Evolutionary conservation across 2,888 invertebrate genomes (phyloP).

Genomic region (Gandaritis pyraliata): DNA sequence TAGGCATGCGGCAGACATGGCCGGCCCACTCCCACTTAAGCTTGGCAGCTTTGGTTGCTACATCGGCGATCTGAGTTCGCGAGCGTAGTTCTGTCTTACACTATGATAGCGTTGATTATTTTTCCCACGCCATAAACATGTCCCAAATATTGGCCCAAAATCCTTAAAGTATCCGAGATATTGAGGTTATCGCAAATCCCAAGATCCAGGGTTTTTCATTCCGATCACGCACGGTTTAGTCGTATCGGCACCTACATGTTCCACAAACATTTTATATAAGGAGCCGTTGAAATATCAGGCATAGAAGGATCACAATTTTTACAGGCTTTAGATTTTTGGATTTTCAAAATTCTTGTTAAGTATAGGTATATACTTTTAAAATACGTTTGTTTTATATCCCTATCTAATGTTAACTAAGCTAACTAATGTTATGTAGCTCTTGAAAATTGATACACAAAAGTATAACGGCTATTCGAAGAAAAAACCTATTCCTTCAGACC

Average conservation of each 20-base stretch:
- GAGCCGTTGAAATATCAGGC: conserved; percentile 2
- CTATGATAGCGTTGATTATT: conserved; percentile 2
- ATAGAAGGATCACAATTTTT: neutral
- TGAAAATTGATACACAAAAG: too few relatives aligned
- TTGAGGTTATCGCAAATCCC: conserved; percentile 24
- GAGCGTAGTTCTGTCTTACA: too few relatives aligned
- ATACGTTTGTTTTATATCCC: too few relatives aligned
- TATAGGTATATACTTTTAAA: too few relatives aligned
- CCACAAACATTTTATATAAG: conserved; percentile 27
- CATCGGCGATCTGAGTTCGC: too few relatives aligned
- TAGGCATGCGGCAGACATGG: too few relatives aligned
- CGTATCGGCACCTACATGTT: conserved; percentile 23
- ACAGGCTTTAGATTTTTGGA: neutral
- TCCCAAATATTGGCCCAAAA: conserved; percentile 11
- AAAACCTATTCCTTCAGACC: too few relatives aligned
- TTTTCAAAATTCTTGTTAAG: neutral
- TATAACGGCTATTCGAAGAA: too few relatives aligned
- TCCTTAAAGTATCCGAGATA: conserved; percentile 17
- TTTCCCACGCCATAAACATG: conserved; percentile 24
- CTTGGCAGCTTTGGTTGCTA: too few relatives aligned
- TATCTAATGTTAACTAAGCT: too few relatives aligned
- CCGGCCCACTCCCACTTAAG: too few relatives aligned
- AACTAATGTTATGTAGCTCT: too few relatives aligned
- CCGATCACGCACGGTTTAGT: conserved; percentile 27
- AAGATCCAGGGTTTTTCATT: conserved; percentile 21